phyloP scores from a whole-genome alignment of 2,113 vertebrate species.

The Rousettus leschenaultii region DNA sequence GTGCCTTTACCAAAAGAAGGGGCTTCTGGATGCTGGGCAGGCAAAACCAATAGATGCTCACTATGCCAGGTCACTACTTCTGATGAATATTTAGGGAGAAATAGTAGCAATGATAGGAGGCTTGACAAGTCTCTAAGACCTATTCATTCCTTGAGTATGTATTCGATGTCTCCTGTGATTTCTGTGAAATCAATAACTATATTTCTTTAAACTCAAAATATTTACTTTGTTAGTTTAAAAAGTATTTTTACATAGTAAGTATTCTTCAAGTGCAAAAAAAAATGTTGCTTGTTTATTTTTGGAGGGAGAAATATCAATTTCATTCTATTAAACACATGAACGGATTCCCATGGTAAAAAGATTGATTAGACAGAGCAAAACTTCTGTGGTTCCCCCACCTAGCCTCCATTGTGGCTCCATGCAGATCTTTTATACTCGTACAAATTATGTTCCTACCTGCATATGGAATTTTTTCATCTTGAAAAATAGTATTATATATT shows the following conservation, averaged over 20 bases:
- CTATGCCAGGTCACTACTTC: neutral
- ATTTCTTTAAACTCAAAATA: neutral
- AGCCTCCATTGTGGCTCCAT: neutral
- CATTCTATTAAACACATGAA: slow-evolving; percentile 2
- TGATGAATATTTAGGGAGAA: neutral
- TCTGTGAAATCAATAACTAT: neutral
- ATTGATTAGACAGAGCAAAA: neutral
- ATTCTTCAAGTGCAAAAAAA: neutral
- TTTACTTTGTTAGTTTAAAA: neutral
- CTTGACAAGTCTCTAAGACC: neutral
- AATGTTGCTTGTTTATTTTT: neutral
- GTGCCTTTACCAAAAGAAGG: neutral
- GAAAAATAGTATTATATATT: neutral
- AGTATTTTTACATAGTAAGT: neutral
- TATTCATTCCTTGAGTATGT: neutral
- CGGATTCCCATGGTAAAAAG: neutral
- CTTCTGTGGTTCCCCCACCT: neutral
- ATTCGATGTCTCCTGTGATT: neutral
- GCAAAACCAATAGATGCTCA: neutral
- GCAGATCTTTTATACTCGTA: neutral
- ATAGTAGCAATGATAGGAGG: neutral
- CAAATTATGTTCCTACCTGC: neutral
- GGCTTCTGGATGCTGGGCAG: neutral
- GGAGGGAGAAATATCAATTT: neutral
- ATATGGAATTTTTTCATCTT: neutral